A percentile compares a stretch with the other conserved stretches of the same genome.
Conservation (phyloP, 2,888 invertebrate species). For the Notodonta dromedarius region DNA sequence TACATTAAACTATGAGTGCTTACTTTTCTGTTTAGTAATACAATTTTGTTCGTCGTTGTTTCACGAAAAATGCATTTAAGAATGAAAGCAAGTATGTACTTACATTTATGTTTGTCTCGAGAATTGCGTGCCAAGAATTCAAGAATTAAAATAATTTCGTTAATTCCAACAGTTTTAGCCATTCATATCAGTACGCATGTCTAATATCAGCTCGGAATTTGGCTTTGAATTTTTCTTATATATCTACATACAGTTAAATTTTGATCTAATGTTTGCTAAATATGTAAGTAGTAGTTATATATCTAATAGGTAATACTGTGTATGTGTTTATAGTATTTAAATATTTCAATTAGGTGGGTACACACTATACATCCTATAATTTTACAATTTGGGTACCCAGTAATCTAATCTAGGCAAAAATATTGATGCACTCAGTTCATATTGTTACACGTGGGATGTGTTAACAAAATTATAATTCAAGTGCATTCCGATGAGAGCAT, state of each 20-base stretch:
- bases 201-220: not conserved
- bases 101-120: slow-evolving; percentile 29
- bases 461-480: slow-evolving; percentile 69
- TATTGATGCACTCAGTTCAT: slow-evolving; percentile 7
- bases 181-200: not conserved
- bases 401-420: not conserved
- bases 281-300: too few species aligned
- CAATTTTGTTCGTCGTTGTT: not conserved
- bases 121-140: slow-evolving; percentile 31
- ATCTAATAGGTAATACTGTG: too few species aligned
- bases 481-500: slow-evolving; percentile 76
- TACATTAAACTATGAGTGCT: slow-evolving; percentile 1
- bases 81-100: slow-evolving; percentile 45
- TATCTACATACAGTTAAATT: not conserved
- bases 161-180: slow-evolving; percentile 13
- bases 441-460: slow-evolving; percentile 57
- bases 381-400: not conserved
- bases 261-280: too few species aligned
- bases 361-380: too few species aligned
- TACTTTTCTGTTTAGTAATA: not conserved
- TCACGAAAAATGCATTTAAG: slow-evolving; percentile 33
- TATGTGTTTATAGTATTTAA: too few species aligned
- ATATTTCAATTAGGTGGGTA: too few species aligned
- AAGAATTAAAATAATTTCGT: slow-evolving; percentile 30
- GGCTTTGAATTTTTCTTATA: not conserved